These are phyloP conservation scores for Origma solitaria DNA, from an alignment of 2,113 vertebrate species.

Conservation along the genomic window DNA sequence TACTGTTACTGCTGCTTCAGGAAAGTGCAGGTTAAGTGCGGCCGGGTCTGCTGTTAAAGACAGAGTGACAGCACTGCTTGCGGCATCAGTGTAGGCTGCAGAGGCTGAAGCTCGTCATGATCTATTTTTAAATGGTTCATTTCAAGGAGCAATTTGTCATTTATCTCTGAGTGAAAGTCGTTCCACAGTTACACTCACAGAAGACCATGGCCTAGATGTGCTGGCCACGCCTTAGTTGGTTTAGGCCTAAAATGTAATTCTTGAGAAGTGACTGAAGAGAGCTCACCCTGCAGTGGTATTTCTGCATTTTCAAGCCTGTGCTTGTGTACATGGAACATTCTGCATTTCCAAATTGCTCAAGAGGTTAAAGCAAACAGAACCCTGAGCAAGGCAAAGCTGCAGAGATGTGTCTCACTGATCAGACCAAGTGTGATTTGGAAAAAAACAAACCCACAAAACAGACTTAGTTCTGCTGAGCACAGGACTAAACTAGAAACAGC, in stretches of 20 bases:
- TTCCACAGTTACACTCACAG: background rate
- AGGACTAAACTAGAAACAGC: background rate
- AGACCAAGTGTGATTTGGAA: background rate
- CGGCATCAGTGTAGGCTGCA: background rate
- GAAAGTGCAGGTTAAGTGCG: fast-evolving
- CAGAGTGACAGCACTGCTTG: background rate
- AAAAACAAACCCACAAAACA: background rate
- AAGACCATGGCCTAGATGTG: background rate
- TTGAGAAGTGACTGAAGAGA: background rate
- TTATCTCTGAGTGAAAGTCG: background rate
- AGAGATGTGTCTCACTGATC: background rate
- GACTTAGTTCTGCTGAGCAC: background rate
- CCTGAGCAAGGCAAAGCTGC: background rate
- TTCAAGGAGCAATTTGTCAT: background rate
- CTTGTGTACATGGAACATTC: background rate
- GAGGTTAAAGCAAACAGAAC: background rate
- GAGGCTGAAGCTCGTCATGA: background rate
- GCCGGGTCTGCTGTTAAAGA: background rate
- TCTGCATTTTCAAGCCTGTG: background rate
- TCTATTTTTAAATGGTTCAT: background rate
- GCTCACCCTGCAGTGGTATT: background rate
- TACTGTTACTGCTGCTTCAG: background rate
- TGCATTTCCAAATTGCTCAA: background rate
- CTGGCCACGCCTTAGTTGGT: background rate
- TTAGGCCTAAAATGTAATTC: background rate